Percentiles rank a stretch among this genome's conserved stretches.
These are phyloP conservation scores for Agrotis segetum DNA, from an alignment of 2,888 invertebrate genomes.

Conservation along the genomic window DNA sequence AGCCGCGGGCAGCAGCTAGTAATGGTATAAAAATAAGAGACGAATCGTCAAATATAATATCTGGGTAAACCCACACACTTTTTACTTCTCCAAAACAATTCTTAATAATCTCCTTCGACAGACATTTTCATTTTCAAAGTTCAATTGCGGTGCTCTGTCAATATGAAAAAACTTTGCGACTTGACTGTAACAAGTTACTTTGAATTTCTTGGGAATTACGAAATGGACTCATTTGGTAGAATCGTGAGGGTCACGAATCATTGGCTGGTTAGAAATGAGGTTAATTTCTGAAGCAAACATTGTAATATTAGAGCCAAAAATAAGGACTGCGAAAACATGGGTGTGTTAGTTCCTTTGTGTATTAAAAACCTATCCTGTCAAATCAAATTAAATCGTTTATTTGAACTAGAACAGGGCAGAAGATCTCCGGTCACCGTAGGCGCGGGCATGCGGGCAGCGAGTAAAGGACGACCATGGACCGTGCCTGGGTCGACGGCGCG, in stretches of 20 bases:
- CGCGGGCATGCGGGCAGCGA: too few species aligned
- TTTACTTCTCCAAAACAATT: not conserved
- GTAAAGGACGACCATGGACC: too few species aligned
- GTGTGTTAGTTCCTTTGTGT: too few species aligned
- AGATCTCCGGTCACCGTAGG: too few species aligned
- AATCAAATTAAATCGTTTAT: too few species aligned
- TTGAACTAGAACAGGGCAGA: too few species aligned
- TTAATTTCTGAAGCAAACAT: not conserved
- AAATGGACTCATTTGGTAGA: not conserved
- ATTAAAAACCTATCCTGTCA: too few species aligned
- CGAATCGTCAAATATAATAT: not conserved
- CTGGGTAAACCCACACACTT: not conserved
- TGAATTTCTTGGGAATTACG: not conserved
- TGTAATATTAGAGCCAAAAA: too few species aligned
- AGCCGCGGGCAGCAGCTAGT: too few species aligned
- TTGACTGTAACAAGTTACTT: slow-evolving; percentile 7
- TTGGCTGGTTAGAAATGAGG: not conserved
- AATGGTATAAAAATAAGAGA: too few species aligned
- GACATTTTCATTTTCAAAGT: slow-evolving; percentile 33
- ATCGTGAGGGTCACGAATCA: not conserved
- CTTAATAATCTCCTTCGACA: slow-evolving; percentile 19
- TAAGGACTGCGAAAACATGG: too few species aligned
- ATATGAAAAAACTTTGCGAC: slow-evolving; percentile 16
- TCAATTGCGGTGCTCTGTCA: slow-evolving; percentile 21
- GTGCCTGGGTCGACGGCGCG: too few species aligned